Evolutionary conservation across 2,888 invertebrate genomes (phyloP), one percentile per base, ranked within the genome.

Genomic region (Cacoxenus indagator): DNA sequence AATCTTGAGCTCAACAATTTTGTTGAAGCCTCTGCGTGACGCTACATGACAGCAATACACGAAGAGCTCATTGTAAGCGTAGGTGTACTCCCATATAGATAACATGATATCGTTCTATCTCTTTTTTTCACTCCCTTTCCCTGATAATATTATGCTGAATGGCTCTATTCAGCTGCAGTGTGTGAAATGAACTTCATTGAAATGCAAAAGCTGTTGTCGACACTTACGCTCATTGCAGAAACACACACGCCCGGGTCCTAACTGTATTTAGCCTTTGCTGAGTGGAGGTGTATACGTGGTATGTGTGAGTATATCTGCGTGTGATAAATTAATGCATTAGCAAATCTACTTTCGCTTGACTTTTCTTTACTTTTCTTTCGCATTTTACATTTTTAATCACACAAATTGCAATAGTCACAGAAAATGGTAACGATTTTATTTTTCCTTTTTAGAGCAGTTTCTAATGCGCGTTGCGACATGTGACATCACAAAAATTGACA

Each of bases 1-100:
- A 65, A 65, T 65, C 51, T 65, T 65, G 24, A 31, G 65, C 51
- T 65, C 51, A 65, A 29, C 65, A 65, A 51, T 65, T 55, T 65
- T n/a, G 22, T n/a, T 43, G 19, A 45, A 45, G 64, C 26, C 19
- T 51, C 19, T 51, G 51, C 51, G 17, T n/a, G n/a, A n/a, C n/a
- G n/a, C n/a, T n/a, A n/a, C n/a, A n/a, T n/a, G n/a, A n/a, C n/a
- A n/a, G n/a, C n/a, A n/a, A n/a, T n/a, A n/a, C n/a, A n/a, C n/a
- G n/a, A n/a, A n/a, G n/a, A n/a, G n/a, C n/a, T n/a, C n/a, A n/a
- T n/a, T n/a, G n/a, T n/a, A n/a, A n/a, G n/a, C n/a, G n/a, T n/a
- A n/a, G n/a, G n/a, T n/a, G n/a, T n/a, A n/a, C n/a, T n/a, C n/a
- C n/a, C n/a, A n/a, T n/a, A n/a, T n/a, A n/a, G n/a, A n/a, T n/a